Base-by-base conservation (phyloP, 1,140 invertebrate species). In the Limonius californicus region DNA sequence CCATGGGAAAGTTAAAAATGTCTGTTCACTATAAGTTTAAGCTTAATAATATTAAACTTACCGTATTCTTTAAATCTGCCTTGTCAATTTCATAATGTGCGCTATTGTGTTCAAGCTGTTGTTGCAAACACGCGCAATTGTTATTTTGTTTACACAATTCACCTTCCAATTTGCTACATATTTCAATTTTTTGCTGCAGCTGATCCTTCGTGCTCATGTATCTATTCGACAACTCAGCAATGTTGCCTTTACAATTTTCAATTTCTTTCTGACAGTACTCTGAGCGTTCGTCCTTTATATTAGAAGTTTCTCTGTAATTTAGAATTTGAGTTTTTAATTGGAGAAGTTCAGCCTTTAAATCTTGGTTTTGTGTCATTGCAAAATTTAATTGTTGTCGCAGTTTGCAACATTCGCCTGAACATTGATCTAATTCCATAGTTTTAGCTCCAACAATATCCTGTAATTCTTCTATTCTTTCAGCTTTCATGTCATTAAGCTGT, bases 391-490 rank as follows among this genome's bases (percentile, higher is more conserved):
- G 4, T 12, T 43, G 2, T 43, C n/a, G 42, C 4, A 12, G 4
- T 2, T 16, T n/a, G 12, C n/a, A 16, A 43, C 2, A 7, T 43
- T 2, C 16, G n/a, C 4, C 42, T 27, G 3, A 3, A 27, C 23
- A 27, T 27, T 3, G 3, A 27, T 27, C 9, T 27, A 27, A 3
- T 27, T 27, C 23, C 9, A 27, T 4, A 4, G 47, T 61, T 23
- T 61, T 54, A 6, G 15, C 1, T n/a, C 59, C 35, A 27, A 61
- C 15, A 6, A 54, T 61, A 14, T 39, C 12, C 20, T 61, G 59
- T 1, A 61, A 30, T 54, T 61, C 59, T 20, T 61, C 59, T 12
- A 54, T 61, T 2, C 47, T 47, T 18, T 14, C 35, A n/a, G 53
- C n/a, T 8, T 61, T 27, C 2, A 54, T 30, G 4, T 20, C 6